A percentile compares a stretch with the other conserved stretches of the same genome.
Evolutionary conservation across 2,113 vertebrate genomes (phyloP).

Genomic region (Rhynchomys soricoides): DNA sequence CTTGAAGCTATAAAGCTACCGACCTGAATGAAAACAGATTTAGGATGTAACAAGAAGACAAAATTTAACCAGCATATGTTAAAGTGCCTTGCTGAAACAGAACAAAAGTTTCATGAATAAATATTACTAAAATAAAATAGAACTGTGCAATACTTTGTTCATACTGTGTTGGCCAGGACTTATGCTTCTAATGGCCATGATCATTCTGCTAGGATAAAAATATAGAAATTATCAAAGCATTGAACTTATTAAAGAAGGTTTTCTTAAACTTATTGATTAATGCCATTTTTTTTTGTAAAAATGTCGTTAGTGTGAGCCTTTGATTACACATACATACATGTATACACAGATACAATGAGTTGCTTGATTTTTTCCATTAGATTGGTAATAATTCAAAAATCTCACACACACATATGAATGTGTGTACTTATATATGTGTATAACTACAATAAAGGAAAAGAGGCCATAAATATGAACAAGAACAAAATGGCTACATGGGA

Average conservation of each 20-base stretch:
- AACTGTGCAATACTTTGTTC: background rate
- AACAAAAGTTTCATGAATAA: conserved; percentile 75
- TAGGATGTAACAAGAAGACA: conserved; percentile 72
- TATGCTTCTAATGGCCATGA: conserved; percentile 7
- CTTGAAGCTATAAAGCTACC: conserved; percentile 74
- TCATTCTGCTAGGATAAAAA: background rate
- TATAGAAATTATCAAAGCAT: background rate
- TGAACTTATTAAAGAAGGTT: background rate
- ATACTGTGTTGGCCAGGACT: background rate
- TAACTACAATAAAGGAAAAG: background rate
- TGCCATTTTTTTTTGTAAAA: background rate
- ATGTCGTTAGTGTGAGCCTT: background rate
- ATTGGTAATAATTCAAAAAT: background rate
- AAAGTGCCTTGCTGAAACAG: conserved; percentile 66
- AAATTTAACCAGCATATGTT: conserved; percentile 77
- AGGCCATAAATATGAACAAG: too few species aligned
- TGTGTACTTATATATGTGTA: background rate
- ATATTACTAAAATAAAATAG: conserved; percentile 44
- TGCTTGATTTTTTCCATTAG: background rate
- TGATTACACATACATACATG: background rate
- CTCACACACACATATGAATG: too few species aligned
- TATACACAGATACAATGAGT: background rate
- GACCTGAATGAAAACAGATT: conserved; percentile 82
- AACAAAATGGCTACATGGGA: background rate
- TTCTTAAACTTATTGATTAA: background rate